Conservation (phyloP, 1,140 invertebrate genomes). For the Calycopis cecrops region DNA sequence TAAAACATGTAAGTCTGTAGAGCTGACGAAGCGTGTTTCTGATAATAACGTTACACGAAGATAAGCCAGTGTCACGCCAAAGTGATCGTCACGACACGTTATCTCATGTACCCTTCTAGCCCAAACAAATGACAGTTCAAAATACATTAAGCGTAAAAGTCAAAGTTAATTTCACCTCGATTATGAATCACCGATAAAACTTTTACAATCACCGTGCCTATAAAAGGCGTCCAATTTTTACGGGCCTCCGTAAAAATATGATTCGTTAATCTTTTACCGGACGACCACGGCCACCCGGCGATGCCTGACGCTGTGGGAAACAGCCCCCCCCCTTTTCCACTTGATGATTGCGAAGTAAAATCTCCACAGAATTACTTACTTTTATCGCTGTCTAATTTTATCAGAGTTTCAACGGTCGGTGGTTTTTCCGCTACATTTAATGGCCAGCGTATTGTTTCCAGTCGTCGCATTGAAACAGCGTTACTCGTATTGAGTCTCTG, state of each 20-base stretch:
- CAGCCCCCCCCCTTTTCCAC: too few species aligned
- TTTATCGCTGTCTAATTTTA: conserved; percentile 8
- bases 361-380: not conserved
- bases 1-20: too few species aligned
- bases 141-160: not conserved
- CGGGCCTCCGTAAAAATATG: conserved; percentile 1
- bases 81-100: too few species aligned
- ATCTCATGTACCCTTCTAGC: not conserved
- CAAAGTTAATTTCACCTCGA: not conserved
- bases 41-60: too few species aligned
- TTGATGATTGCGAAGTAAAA: too few species aligned
- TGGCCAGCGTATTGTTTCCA: not conserved
- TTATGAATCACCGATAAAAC: not conserved
- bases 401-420: not conserved
- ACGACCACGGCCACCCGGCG: too few species aligned
- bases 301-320: too few species aligned
- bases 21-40: too few species aligned
- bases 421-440: conserved; percentile 2
- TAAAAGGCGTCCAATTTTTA: not conserved
- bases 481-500: too few species aligned
- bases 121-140: not conserved
- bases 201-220: not conserved
- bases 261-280: conserved; percentile 2
- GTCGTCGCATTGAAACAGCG: too few species aligned
- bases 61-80: too few species aligned